Evolutionary conservation across 1,140 invertebrate species (phyloP).

Genomic region (Eriocheir sinensis): DNA sequence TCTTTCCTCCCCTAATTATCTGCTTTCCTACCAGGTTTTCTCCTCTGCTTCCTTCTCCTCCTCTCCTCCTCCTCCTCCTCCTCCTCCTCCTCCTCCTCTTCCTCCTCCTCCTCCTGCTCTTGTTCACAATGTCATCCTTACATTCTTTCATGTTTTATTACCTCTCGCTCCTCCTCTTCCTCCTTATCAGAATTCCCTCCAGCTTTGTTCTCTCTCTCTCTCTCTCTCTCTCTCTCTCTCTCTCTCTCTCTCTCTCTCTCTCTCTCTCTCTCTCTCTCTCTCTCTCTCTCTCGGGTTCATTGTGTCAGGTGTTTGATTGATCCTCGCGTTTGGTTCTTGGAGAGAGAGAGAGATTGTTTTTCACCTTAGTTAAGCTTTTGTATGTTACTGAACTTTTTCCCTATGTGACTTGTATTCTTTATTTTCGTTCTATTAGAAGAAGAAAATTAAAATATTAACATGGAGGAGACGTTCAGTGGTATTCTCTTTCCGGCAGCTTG

Average conservation of each 20-base stretch:
- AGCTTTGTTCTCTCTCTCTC: not conserved
- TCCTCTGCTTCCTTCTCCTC: not conserved
- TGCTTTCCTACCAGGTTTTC: constrained; percentile 5
- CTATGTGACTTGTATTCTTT: too few species aligned
- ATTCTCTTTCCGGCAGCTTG: too few species aligned
- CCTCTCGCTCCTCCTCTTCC: constrained; percentile 46
- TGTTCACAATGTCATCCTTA: not conserved
- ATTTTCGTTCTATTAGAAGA: too few species aligned
- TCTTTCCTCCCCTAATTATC: constrained; percentile 16
- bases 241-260: constrained; percentile 49
- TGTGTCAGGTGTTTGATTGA: not conserved
- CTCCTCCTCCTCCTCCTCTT: not conserved
- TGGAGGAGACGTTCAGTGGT: too few species aligned
- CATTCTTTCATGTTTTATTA: not conserved
- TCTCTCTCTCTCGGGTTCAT: constrained; percentile 48
- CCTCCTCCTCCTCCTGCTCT: constrained; percentile 42
- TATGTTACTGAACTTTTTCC: too few species aligned
- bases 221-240: constrained; percentile 58
- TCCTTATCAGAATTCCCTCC: not conserved
- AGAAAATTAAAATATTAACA: too few species aligned
- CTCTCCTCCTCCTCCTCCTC: not conserved
- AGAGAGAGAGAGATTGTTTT: too few species aligned
- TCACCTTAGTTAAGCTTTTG: too few species aligned
- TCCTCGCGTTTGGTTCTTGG: too few species aligned
- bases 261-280: constrained; percentile 38